A percentile compares a stretch with the other conserved stretches of the same genome.
Evolutionary conservation across 2,888 invertebrate genomes (phyloP).

Genomic region (Hybos culiciformis): DNA sequence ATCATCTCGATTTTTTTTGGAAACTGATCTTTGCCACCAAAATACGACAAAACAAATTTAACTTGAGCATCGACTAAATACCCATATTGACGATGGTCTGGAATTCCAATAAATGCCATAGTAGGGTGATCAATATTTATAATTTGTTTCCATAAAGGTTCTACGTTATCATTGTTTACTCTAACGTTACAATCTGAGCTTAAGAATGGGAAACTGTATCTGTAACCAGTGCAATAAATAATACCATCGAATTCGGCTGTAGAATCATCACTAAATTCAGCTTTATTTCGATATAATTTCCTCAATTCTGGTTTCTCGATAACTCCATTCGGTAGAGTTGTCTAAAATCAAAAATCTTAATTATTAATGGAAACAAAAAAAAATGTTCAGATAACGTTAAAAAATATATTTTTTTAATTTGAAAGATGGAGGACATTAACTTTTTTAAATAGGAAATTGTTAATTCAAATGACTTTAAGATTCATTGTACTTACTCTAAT

Average conservation of each 20-base stretch:
- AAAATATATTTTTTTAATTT: too few species aligned
- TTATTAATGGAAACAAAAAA: too few species aligned
- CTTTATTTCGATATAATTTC: constrained; percentile 39
- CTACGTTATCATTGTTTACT: constrained; percentile 64
- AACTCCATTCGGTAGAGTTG: constrained; percentile 54
- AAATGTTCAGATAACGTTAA: too few species aligned
- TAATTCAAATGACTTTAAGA: too few species aligned
- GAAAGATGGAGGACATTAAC: too few species aligned
- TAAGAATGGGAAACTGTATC: constrained; percentile 63
- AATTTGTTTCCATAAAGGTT: constrained; percentile 74
- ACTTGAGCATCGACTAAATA: constrained; percentile 69
- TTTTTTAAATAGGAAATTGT: too few species aligned
- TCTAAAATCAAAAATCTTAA: too few species aligned
- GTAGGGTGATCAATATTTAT: constrained; percentile 66
- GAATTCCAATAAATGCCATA: constrained; percentile 70
- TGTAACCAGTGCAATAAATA: constrained; percentile 67
- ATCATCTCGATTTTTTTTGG: constrained; percentile 52
- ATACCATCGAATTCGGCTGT: constrained; percentile 50
- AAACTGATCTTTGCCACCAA: constrained; percentile 46
- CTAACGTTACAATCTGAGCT: constrained; percentile 49
- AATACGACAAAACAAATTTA: constrained; percentile 48
- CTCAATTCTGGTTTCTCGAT: constrained; percentile 49
- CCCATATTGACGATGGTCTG: constrained; percentile 66
- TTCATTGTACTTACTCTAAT: too few species aligned
- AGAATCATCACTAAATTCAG: constrained; percentile 49